These are phyloP conservation scores for Chloromyia formosa DNA, from an alignment of 2,888 invertebrate species.

Conservation along the genomic window DNA sequence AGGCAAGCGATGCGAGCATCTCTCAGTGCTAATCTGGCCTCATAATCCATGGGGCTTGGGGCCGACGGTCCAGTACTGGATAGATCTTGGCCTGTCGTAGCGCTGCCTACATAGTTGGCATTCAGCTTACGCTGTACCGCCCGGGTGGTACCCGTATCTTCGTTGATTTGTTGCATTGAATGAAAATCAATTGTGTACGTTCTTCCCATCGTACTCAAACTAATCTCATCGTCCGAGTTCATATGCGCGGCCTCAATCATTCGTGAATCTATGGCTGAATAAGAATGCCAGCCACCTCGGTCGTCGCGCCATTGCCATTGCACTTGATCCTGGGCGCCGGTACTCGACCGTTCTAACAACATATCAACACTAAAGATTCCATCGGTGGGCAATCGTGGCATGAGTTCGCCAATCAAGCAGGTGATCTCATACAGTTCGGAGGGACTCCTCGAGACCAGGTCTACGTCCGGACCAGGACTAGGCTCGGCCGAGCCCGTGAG, in stretches of 20 bases:
- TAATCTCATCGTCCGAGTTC: constrained; percentile 94
- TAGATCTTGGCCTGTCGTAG: constrained; percentile 56
- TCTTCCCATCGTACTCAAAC: constrained; percentile 88
- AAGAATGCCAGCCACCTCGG: constrained; percentile 91
- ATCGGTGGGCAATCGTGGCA: constrained; percentile 94
- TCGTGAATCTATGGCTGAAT: constrained; percentile 91
- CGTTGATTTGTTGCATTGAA: constrained; percentile 98
- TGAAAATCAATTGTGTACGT: constrained; percentile 97
- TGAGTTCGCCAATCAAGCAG: constrained; percentile 93
- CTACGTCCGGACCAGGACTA: constrained; percentile 69
- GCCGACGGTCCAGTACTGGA: constrained; percentile 51
- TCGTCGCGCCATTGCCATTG: constrained; percentile 99
- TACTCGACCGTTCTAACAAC: constrained; percentile 79
- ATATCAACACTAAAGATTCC: constrained; percentile 95
- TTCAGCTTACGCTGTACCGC: constrained; percentile 85
- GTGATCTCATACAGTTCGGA: constrained; percentile 98
- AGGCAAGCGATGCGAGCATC: constrained; percentile 78
- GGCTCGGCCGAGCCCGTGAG: constrained; percentile 86
- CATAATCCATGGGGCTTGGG: constrained; percentile 19
- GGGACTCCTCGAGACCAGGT: constrained; percentile 89
- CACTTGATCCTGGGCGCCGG: constrained; percentile 77
- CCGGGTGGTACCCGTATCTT: constrained; percentile 94
- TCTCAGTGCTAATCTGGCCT: constrained; percentile 9
- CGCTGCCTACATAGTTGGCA: constrained; percentile 67
- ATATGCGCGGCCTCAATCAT: constrained; percentile 95